Conservation (phyloP, 2,888 invertebrate genomes). For the Eilema sororculum region DNA sequence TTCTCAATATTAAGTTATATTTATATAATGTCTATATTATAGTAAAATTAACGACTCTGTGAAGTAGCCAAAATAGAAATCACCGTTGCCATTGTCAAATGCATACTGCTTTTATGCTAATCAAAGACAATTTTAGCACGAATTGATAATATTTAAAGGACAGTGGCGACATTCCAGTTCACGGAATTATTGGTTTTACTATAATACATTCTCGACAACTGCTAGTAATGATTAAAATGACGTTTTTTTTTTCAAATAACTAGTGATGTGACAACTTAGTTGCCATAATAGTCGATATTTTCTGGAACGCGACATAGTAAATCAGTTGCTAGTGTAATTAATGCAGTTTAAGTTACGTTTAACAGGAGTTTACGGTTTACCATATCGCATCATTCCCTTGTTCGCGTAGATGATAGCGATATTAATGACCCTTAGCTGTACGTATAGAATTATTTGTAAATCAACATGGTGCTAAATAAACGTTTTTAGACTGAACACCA, state of each 20-base stretch:
- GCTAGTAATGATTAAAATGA: not conserved
- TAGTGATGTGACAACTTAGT: conserved; percentile 9
- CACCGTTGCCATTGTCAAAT: too few relatives aligned
- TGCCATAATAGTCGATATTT: conserved; percentile 22
- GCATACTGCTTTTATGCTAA: too few relatives aligned
- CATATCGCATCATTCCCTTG: conserved; percentile 82
- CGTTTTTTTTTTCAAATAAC: conserved; percentile 15
- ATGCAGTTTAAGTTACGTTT: conserved; percentile 45
- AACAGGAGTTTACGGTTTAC: conserved; percentile 54
- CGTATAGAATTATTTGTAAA: conserved; percentile 62
- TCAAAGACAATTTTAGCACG: too few relatives aligned
- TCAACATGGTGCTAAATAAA: conserved; percentile 79
- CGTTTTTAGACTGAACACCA: conserved; percentile 74
- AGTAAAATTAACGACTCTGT: too few relatives aligned
- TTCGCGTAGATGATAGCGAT: conserved; percentile 78
- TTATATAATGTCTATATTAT: not conserved
- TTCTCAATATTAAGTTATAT: conserved; percentile 13
- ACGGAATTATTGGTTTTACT: too few relatives aligned
- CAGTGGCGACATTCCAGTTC: too few relatives aligned
- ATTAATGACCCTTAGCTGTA: conserved; percentile 69
- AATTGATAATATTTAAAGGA: too few relatives aligned
- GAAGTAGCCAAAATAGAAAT: too few relatives aligned
- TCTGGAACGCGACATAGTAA: conserved; percentile 34
- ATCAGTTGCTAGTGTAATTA: conserved; percentile 43
- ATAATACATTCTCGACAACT: not conserved